phyloP scores from a whole-genome alignment of 2,113 vertebrate species.

The Corythoichthys haematopterus region DNA sequence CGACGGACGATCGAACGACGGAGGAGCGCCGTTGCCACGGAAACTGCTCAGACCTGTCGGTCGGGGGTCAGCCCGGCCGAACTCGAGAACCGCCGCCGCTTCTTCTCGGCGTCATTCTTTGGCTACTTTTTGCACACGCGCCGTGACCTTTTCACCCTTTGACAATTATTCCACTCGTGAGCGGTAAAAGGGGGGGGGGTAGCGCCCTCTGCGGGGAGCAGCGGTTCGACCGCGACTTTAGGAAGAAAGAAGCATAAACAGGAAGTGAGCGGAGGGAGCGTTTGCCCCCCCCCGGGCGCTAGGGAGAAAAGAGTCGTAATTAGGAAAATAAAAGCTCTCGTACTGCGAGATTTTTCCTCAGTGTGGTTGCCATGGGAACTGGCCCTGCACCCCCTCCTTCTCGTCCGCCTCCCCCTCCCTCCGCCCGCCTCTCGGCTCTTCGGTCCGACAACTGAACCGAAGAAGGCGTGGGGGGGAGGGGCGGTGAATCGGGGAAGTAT shows the following conservation, averaged over 20 bases:
- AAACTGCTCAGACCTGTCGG: slow-evolving; percentile 1
- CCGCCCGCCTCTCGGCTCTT: slow-evolving; percentile 28
- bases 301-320: slow-evolving; percentile 75
- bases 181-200: background rate
- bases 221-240: background rate
- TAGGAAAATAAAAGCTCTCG: slow-evolving; percentile 80
- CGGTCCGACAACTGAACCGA: slow-evolving; percentile 72
- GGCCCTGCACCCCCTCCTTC: slow-evolving; percentile 58
- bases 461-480: slow-evolving; percentile 52
- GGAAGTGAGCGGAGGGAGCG: slow-evolving; percentile 14
- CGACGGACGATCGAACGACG: background rate
- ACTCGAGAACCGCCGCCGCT: background rate
- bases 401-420: slow-evolving; percentile 41
- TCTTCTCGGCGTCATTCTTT: background rate
- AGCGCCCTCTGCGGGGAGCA: slow-evolving; percentile 23
- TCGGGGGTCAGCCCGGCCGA: background rate
- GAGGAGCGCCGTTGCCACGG: slow-evolving; percentile 2
- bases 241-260: slow-evolving; percentile 3
- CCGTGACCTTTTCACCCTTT: background rate
- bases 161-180: background rate
- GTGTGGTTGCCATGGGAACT: slow-evolving; percentile 83
- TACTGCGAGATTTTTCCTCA: slow-evolving; percentile 82
- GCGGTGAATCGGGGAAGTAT: background rate
- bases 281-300: slow-evolving; percentile 28
- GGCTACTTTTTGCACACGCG: background rate